phyloP scores from a whole-genome alignment of 2,113 vertebrate genomes.

The Pseudopodoces humilis region DNA sequence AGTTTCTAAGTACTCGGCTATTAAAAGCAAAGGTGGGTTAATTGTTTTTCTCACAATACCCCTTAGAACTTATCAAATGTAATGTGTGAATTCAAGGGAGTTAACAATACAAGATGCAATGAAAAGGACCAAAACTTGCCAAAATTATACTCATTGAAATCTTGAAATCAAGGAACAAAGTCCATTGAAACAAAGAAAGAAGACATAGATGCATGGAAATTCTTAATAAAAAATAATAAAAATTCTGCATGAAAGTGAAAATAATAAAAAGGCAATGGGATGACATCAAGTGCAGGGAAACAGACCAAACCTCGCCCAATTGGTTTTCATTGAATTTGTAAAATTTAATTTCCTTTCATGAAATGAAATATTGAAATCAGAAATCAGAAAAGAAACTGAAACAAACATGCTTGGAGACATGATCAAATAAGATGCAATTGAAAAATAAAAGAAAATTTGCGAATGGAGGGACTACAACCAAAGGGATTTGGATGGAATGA shows the following conservation, averaged over 20 bases:
- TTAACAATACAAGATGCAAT: neutral
- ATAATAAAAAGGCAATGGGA: neutral
- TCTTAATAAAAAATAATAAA: too few species aligned
- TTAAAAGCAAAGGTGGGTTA: neutral
- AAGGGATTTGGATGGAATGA: neutral
- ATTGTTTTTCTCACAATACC: neutral
- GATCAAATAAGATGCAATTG: neutral
- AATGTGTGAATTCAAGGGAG: neutral
- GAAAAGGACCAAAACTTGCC: neutral
- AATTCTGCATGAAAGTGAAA: neutral
- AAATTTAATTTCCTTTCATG: neutral
- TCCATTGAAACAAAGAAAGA: accelerated
- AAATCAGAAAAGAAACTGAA: neutral
- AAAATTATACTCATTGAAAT: neutral
- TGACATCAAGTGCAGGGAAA: neutral
- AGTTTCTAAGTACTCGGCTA: neutral
- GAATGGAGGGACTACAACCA: neutral
- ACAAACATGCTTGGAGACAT: neutral
- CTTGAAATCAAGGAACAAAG: neutral
- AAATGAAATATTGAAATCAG: neutral
- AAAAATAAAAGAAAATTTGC: neutral
- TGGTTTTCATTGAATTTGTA: neutral
- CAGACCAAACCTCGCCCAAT: too few species aligned
- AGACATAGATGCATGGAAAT: neutral
- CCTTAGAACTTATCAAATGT: neutral